Evolutionary conservation across 2,888 invertebrate species (phyloP), one percentile per base, ranked within the genome.

Genomic region (Drosophila dives): DNA sequence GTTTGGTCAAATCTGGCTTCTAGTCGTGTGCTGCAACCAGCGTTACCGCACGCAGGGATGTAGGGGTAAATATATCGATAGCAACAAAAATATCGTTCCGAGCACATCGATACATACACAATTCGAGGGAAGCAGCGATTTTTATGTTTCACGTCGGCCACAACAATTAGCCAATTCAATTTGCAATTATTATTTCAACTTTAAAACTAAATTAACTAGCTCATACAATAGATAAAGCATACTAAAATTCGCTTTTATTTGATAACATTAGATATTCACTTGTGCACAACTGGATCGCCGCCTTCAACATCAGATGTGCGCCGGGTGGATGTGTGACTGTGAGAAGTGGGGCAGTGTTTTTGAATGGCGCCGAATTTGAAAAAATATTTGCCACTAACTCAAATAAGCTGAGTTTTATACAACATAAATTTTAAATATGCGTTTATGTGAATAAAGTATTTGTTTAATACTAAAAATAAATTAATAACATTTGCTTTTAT

Each of bases 1-100:
- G 63, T 78, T 75, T 68, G 71, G 75, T 78, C 67, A 78, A 78
- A 78, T 78, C 79, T 75, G 75, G 77, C 77, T 78, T 78, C 78
- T 78, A 48, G 45, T 72, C 69, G 49, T 59, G 58, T 64, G 53
- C 60, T 62, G 72, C 77, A 69, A 78, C 67, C 78, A 78, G 78
- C 77, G 67, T 78, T 78, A 71, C 78, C 78, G 78, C 67, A 70
- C 62, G 53, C 77, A 78, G 77, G 67, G 77, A 67, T 78, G 77
- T 71, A 68, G 68, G 67, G 75, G 78, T 64, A 78, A 60, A 64
- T 45, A 58, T 78, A 78, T 78, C 77, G 77, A 78, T 78, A 78
- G 55, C 69, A 48, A 4, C 38, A 32, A 42, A 54, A 63, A 15
- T 64, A 77, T 74, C 77, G 78, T 48, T 32, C 17, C 12, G 15